A percentile compares a stretch with the other conserved stretches of the same genome.
Evolutionary conservation across 2,888 invertebrate genomes (phyloP).

Genomic region (Neria commutata): DNA sequence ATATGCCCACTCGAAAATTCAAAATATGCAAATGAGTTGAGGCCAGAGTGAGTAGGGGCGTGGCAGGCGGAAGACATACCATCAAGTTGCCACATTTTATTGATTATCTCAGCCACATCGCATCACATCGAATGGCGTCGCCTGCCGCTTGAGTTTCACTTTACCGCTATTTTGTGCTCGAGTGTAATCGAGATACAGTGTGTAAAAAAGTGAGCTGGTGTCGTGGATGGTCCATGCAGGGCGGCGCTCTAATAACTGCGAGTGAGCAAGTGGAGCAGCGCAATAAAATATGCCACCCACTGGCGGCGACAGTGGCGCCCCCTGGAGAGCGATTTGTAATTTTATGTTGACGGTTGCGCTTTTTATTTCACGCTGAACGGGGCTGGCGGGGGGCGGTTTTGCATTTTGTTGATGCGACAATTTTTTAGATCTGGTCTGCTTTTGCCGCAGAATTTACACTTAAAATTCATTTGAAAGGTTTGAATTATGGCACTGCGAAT

Average conservation of each 20-base stretch:
- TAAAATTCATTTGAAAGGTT: not conserved
- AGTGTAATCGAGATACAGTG: not conserved
- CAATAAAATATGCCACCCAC: conserved; percentile 54
- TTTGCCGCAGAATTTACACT: not conserved
- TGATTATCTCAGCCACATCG: conserved; percentile 40
- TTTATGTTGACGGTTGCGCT: conserved; percentile 48
- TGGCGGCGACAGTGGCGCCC: conserved; percentile 31
- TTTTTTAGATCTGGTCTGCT: no score
- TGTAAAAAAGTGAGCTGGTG: not conserved
- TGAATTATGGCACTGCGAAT: no score
- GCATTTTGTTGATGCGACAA: not conserved
- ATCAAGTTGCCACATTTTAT: conserved; percentile 54
- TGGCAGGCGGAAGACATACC: conserved; percentile 50
- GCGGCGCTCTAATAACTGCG: conserved; percentile 48
- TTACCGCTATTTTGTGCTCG: not conserved
- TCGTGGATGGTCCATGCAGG: conserved; percentile 9
- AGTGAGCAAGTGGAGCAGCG: conserved; percentile 22
- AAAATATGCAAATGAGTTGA: not conserved
- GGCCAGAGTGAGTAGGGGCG: conserved; percentile 30
- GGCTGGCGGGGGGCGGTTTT: not conserved
- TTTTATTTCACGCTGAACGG: conserved; percentile 29
- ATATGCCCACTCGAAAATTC: not conserved
- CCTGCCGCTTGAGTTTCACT: conserved; percentile 5
- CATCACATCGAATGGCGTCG: no score
- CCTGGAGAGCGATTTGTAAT: conserved; percentile 58